Percentiles rank a stretch among this genome's conserved stretches.
phyloP scores from a whole-genome alignment of 2,113 vertebrate genomes.

The Varanus komodoensis region DNA sequence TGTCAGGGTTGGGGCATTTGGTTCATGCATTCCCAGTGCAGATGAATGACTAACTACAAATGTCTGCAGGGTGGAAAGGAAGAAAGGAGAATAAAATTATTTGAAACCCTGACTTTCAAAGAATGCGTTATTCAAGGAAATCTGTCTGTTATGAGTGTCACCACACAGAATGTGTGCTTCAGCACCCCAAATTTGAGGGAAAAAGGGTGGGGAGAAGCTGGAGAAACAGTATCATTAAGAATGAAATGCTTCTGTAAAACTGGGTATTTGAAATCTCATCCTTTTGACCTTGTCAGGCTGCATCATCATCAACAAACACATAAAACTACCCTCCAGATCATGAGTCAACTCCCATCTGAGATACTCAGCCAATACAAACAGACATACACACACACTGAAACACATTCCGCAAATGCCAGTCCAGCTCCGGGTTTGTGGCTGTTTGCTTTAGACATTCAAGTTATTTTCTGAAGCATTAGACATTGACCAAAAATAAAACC shows the following conservation, averaged over 20 bases:
- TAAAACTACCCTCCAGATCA: constrained; percentile 17
- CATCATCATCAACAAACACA: constrained; percentile 25
- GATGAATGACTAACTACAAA: constrained; percentile 18
- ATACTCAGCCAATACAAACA: not conserved
- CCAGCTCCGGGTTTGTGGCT: not conserved
- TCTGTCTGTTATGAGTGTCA: not conserved
- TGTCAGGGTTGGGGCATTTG: not conserved
- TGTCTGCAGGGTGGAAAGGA: not conserved
- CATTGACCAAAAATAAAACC: constrained; percentile 6
- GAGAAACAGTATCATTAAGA: not conserved
- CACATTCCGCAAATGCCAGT: not conserved
- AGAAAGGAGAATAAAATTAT: not conserved
- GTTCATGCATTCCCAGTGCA: not conserved
- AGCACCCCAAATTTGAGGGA: accelerated
- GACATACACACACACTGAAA: not conserved
- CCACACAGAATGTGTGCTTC: not conserved
- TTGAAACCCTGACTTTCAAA: constrained; percentile 11
- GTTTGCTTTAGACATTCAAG: not conserved
- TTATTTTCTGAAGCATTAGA: not conserved
- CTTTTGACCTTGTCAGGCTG: constrained; percentile 33
- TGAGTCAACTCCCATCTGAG: constrained; percentile 22
- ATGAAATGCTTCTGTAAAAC: not conserved
- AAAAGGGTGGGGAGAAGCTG: not conserved
- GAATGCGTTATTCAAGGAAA: not conserved
- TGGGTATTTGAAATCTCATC: not conserved